These are phyloP conservation scores for Brotula barbata DNA, from an alignment of 2,797 vertebrate species.

Conservation along the genomic window DNA sequence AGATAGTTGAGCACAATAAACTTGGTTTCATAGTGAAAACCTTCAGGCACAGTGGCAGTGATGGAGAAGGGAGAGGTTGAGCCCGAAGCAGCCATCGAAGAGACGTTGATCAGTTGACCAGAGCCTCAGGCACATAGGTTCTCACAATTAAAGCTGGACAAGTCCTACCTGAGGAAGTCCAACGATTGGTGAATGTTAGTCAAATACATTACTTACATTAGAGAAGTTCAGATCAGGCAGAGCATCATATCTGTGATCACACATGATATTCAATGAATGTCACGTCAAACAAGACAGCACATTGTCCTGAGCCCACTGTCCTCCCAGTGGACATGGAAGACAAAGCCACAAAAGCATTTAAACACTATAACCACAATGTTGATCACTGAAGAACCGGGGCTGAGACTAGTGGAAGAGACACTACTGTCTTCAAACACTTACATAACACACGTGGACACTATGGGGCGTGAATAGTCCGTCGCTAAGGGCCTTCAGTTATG, in stretches of 20 bases:
- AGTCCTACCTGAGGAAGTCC: slow-evolving; percentile 49
- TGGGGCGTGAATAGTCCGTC: not conserved
- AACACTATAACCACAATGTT: not conserved
- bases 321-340: not conserved
- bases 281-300: not conserved
- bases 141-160: slow-evolving; percentile 55
- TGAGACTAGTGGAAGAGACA: too few relatives aligned
- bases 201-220: not conserved
- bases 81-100: slow-evolving; percentile 77
- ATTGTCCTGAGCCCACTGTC: not conserved
- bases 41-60: slow-evolving; percentile 84
- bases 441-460: slow-evolving; percentile 27
- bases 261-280: slow-evolving; percentile 2
- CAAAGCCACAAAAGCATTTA: too few relatives aligned
- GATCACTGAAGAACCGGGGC: not conserved
- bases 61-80: slow-evolving; percentile 73
- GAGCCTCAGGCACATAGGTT: slow-evolving; percentile 70
- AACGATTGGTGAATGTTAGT: not conserved
- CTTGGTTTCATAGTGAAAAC: slow-evolving; percentile 95
- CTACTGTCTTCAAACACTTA: slow-evolving; percentile 7
- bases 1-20: slow-evolving; percentile 93
- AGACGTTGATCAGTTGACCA: slow-evolving; percentile 62
- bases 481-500: not conserved
- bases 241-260: not conserved
- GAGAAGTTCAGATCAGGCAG: not conserved